Base-by-base conservation (phyloP, 2,888 invertebrate genomes). In the Cerceris ruficornis region DNA sequence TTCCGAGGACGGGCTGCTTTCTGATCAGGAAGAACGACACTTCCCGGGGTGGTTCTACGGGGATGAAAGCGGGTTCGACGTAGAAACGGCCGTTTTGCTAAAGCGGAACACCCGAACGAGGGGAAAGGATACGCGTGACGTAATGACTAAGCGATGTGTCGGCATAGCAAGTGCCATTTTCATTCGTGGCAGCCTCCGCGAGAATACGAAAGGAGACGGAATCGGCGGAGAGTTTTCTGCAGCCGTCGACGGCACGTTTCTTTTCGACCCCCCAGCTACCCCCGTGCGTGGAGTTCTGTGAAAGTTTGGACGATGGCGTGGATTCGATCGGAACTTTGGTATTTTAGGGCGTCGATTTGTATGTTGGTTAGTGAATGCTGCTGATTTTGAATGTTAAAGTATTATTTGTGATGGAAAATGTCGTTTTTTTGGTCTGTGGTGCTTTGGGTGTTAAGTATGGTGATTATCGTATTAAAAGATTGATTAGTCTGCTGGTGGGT, bases 81-180 rank as follows among this genome's bases (percentile, higher is more conserved):
- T 28, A 71, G 68, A 57, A 79, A 59, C 66, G 49, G 68, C 62
- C 77, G 69, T 76, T 81, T 70, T 58, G 50, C 66, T 55, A 54
- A 54, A 69, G 55, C 73, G 62, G 54, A 72, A 69, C 73, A 77
- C 15, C 17, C 8, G 17, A 50, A 43, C 42, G 64, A 71, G 68
- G 69, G 68, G 75, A 28, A 59, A 68, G 52, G 75, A 74, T 72
- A 77, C 73, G 79, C 80, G 66, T 28, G 28, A 65, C 60, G 84
- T 89, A 90, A 90, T 85, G 89, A 88, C 87, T 79, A 83, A 88
- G 81, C 86, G 85, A 90, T 88, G 84, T 84, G 87, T 84, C 80
- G 82, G 81, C 86, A 83, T 86, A 86, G 81, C 81, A 86, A 88
- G 84, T 83, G 80, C 71, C 69, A 72, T 74, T 79, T 69, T 70